phyloP scores from a whole-genome alignment of 2,888 invertebrate species.

The Leptopterna dolabrata region DNA sequence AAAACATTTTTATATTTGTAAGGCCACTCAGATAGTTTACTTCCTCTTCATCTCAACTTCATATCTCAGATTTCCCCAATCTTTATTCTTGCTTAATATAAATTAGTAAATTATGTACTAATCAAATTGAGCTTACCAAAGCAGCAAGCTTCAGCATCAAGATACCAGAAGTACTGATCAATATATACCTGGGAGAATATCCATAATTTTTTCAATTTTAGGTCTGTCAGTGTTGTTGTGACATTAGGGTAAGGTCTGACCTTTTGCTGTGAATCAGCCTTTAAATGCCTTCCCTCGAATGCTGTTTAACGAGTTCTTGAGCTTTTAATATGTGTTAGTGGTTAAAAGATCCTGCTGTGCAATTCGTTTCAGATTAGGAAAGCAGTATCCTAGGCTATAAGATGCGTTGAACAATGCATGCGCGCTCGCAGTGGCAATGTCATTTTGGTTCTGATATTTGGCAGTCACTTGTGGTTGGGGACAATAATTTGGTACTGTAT shows the following conservation, averaged over 20 bases:
- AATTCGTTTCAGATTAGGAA: background rate
- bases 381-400: background rate
- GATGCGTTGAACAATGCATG: background rate
- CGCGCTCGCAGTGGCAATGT: background rate
- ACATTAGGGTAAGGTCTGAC: constrained; percentile 42
- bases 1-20: too few species aligned
- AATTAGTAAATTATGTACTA: too few species aligned
- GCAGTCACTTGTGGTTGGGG: too few species aligned
- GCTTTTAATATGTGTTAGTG: background rate
- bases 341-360: background rate
- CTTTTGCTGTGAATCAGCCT: background rate
- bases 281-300: background rate
- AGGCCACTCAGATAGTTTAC: too few species aligned
- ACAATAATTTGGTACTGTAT: too few species aligned
- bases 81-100: too few species aligned
- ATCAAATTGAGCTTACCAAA: background rate
- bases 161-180: background rate
- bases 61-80: too few species aligned
- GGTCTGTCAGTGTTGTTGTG: constrained; percentile 53
- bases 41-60: too few species aligned
- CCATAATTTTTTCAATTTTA: constrained; percentile 22
- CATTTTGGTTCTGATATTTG: background rate
- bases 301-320: background rate
- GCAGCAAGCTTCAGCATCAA: background rate
- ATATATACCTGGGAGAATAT: background rate